phyloP scores from a whole-genome alignment of 2,797 vertebrate species.

The Anas bahamensis region DNA sequence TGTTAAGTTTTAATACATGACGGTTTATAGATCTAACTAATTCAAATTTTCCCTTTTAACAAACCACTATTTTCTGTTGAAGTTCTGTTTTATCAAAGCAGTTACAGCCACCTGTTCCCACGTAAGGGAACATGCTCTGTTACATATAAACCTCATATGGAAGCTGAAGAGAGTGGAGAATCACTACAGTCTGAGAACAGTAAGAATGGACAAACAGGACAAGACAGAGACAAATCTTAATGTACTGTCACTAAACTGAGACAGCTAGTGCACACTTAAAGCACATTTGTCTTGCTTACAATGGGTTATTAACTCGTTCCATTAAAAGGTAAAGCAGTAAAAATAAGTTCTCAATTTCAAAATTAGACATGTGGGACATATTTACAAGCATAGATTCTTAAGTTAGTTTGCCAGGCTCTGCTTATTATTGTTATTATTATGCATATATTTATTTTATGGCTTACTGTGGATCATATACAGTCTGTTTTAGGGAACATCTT shows the following conservation, averaged over 20 bases:
- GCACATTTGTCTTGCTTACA: neutral
- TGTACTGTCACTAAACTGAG: neutral
- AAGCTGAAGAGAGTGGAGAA: neutral
- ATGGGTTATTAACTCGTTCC: neutral
- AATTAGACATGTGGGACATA: neutral
- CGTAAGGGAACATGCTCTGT: neutral
- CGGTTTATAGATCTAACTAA: neutral
- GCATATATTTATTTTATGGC: neutral
- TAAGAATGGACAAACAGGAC: neutral
- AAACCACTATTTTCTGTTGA: neutral
- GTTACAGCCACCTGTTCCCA: neutral
- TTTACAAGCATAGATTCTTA: neutral
- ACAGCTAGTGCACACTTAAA: neutral
- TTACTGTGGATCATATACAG: neutral
- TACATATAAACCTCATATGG: neutral
- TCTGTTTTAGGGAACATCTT: neutral
- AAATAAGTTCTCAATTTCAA: neutral
- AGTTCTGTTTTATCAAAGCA: neutral
- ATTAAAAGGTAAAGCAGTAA: neutral
- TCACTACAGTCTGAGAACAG: neutral
- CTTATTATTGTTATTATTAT: neutral
- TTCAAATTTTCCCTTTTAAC: neutral
- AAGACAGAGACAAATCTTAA: neutral
- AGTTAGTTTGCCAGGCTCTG: neutral
- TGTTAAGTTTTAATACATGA: neutral